A percentile compares a stretch with the other conserved stretches of the same genome.
Evolutionary conservation across 2,113 vertebrate genomes (phyloP).

Genomic region (Mungos mungo): DNA sequence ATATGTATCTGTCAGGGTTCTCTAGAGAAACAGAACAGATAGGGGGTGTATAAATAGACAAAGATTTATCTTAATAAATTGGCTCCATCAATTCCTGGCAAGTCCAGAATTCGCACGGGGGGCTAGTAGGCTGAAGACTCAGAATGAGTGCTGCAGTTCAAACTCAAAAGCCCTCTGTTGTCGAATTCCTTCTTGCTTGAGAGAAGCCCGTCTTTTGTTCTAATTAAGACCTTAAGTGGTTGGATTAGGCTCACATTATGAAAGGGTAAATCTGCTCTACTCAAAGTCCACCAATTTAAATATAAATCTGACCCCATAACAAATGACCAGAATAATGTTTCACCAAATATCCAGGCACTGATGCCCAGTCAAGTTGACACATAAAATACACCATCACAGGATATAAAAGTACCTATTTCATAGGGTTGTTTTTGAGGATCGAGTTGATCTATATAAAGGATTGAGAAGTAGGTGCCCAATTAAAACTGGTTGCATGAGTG

Average conservation of each 20-base stretch:
- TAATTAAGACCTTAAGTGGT: not conserved
- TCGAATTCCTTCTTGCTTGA: not conserved
- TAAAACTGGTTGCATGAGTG: not conserved
- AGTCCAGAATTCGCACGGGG: not conserved
- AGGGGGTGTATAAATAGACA: not conserved
- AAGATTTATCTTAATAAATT: not conserved
- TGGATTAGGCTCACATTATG: not conserved
- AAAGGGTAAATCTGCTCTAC: not conserved
- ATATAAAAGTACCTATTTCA: not conserved
- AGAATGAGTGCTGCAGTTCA: not conserved
- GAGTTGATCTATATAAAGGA: not conserved
- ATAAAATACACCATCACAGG: not conserved
- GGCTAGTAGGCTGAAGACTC: not conserved
- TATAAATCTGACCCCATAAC: not conserved
- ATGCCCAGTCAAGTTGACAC: not conserved
- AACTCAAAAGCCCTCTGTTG: not conserved
- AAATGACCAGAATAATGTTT: not conserved
- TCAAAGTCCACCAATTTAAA: not conserved
- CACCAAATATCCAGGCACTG: not conserved
- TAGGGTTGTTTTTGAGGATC: not conserved
- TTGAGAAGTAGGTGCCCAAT: not conserved
- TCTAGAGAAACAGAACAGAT: not conserved
- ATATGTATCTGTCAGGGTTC: not conserved
- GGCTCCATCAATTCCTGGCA: not conserved
- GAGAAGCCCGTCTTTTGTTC: not conserved